A percentile compares a stretch with the other conserved stretches of the same genome.
These are phyloP conservation scores for Cheilosia pagana DNA, from an alignment of 2,888 invertebrate species.

Conservation along the genomic window DNA sequence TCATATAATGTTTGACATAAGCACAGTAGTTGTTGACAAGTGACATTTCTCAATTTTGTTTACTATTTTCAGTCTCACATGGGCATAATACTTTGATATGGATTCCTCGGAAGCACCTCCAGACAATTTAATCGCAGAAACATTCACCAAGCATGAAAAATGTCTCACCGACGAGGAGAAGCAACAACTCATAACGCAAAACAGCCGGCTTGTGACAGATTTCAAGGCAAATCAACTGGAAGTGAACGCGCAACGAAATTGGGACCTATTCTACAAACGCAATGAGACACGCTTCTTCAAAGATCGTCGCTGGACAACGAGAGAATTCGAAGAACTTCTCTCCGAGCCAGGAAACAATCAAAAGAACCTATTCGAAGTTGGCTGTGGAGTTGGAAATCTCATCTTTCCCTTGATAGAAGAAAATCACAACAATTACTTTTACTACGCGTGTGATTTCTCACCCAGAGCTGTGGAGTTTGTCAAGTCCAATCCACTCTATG, in stretches of 20 bases:
- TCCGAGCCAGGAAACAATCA: constrained; percentile 84
- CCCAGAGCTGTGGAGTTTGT: constrained; percentile 95
- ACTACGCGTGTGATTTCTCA: constrained; percentile 97
- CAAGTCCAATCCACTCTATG: constrained; percentile 88
- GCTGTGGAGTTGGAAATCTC: constrained; percentile 99
- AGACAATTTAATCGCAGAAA: constrained; percentile 69
- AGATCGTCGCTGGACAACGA: constrained; percentile 97
- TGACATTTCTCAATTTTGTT: constrained; percentile 49
- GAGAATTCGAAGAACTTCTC: constrained; percentile 94
- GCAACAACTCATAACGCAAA: constrained; percentile 87
- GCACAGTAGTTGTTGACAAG: background rate
- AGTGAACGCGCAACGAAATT: constrained; percentile 92
- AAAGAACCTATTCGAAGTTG: constrained; percentile 87
- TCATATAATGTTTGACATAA: constrained; percentile 1
- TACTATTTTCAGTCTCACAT: constrained; percentile 13
- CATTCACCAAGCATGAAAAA: constrained; percentile 77
- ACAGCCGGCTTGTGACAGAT: constrained; percentile 88
- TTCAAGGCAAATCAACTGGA: constrained; percentile 92
- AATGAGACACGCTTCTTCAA: constrained; percentile 97
- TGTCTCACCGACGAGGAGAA: constrained; percentile 85
- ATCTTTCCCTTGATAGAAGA: constrained; percentile 95
- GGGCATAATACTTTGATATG: constrained; percentile 14
- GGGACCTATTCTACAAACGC: constrained; percentile 98
- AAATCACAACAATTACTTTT: constrained; percentile 87
- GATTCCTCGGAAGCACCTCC: constrained; percentile 2